Conservation (phyloP, 2,888 invertebrate genomes). For the Lucinisca nassula region DNA sequence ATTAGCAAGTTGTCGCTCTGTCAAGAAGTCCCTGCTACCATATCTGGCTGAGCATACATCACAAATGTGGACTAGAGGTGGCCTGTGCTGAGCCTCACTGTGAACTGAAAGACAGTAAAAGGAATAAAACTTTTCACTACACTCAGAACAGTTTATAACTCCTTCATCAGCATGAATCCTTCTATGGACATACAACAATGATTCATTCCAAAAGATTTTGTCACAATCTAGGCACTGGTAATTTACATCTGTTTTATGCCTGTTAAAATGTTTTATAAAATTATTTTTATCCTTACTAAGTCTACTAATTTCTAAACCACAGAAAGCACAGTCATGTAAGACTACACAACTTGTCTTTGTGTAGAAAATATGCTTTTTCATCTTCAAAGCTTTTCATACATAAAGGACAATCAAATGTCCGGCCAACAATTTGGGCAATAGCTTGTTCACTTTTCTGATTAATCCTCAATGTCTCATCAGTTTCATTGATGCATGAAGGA, state of each 20-base stretch:
- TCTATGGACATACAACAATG: background rate
- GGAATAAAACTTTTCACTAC: background rate
- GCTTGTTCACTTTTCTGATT: no score
- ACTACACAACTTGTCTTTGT: background rate
- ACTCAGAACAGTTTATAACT: background rate
- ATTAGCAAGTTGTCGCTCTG: background rate
- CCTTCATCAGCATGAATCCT: background rate
- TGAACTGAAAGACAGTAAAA: background rate
- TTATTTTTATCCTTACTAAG: background rate
- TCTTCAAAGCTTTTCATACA: background rate
- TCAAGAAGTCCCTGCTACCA: slow-evolving; percentile 3
- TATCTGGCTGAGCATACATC: slow-evolving; percentile 4
- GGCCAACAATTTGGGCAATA: background rate
- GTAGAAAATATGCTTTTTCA: background rate
- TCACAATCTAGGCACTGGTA: background rate
- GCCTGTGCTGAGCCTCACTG: background rate
- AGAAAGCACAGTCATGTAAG: background rate
- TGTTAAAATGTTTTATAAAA: background rate
- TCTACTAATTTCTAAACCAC: background rate
- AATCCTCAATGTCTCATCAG: no score
- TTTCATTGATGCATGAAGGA: no score
- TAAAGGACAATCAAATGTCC: background rate
- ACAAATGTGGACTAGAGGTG: background rate
- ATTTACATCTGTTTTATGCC: background rate
- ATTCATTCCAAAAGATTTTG: background rate